Evolutionary conservation across 2,797 vertebrate genomes (phyloP).

Genomic region (Sebastolobus altivelis): DNA sequence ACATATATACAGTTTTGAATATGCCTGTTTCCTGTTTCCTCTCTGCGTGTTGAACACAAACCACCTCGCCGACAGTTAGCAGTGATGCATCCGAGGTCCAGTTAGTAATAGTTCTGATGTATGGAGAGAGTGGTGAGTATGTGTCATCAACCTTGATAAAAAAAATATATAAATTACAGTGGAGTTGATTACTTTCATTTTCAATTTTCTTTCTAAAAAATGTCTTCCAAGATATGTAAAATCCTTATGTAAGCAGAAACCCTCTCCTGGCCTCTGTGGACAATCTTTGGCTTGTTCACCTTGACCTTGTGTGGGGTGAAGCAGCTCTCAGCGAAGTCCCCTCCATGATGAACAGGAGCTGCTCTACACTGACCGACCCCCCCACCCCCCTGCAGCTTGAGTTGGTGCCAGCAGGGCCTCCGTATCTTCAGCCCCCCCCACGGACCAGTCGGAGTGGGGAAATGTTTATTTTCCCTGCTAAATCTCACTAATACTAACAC

Average conservation of each 20-base stretch:
- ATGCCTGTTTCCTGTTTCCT: no score
- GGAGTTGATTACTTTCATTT: neutral
- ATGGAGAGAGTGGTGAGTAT: neutral
- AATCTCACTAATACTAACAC: slow-evolving; percentile 77
- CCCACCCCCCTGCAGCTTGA: slow-evolving; percentile 14
- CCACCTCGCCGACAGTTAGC: no score
- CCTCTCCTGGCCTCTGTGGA: neutral
- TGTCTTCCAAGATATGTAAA: neutral
- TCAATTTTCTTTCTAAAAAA: neutral
- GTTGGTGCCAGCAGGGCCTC: slow-evolving; percentile 42
- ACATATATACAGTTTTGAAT: no score
- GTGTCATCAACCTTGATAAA: neutral
- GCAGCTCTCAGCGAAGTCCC: slow-evolving; percentile 23
- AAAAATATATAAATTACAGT: neutral
- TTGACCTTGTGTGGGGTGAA: slow-evolving; percentile 46
- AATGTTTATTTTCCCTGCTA: slow-evolving; percentile 80
- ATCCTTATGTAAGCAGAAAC: neutral
- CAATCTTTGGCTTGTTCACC: slow-evolving; percentile 26
- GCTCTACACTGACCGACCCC: neutral
- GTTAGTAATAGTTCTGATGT: neutral
- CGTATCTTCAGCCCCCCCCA: slow-evolving; percentile 34
- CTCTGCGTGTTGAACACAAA: no score
- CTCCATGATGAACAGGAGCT: slow-evolving; percentile 6
- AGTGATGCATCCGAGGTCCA: no score
- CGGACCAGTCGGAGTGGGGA: slow-evolving; percentile 25